These are phyloP conservation scores for Acheta domesticus DNA, from an alignment of 2,888 invertebrate species.

Conservation along the genomic window DNA sequence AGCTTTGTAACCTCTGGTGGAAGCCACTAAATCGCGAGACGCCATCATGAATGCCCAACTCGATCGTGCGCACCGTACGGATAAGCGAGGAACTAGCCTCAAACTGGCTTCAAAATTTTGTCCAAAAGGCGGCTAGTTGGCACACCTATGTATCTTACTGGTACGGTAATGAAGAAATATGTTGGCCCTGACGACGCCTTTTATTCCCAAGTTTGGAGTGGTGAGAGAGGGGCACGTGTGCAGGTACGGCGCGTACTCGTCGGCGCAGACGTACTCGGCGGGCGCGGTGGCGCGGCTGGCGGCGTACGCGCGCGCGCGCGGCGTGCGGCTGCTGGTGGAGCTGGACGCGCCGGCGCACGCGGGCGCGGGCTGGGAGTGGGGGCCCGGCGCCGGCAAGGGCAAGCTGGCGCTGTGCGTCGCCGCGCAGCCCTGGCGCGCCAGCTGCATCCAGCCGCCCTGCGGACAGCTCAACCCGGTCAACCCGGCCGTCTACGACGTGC, in stretches of 20 bases:
- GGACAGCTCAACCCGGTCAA: constrained; percentile 81
- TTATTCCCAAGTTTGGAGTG: too few relatives aligned
- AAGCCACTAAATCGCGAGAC: too few relatives aligned
- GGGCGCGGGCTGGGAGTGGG: constrained; percentile 85
- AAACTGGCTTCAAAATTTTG: too few relatives aligned
- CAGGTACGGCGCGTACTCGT: constrained; percentile 72
- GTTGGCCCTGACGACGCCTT: too few relatives aligned
- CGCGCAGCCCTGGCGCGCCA: constrained; percentile 67
- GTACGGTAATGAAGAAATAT: too few relatives aligned
- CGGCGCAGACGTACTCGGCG: constrained; percentile 63
- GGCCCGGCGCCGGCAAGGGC: constrained; percentile 61
- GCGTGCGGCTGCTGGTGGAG: constrained; percentile 82
- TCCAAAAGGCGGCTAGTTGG: too few relatives aligned
- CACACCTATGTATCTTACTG: too few relatives aligned
- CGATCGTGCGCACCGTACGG: too few relatives aligned
- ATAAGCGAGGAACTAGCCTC: too few relatives aligned
- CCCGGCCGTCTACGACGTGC: constrained; percentile 62
- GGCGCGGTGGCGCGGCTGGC: constrained; percentile 62
- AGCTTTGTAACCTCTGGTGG: too few relatives aligned
- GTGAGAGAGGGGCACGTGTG: constrained; percentile 29
- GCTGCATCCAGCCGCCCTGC: constrained; percentile 79
- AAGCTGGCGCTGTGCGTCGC: constrained; percentile 78
- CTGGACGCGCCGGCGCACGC: constrained; percentile 86
- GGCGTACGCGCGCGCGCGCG: constrained; percentile 72
- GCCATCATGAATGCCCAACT: too few relatives aligned